A percentile compares a stretch with the other conserved stretches of the same genome.
These are phyloP conservation scores for Arrhamphus sclerolepis DNA, from an alignment of 2,797 vertebrate species.

Conservation along the genomic window DNA sequence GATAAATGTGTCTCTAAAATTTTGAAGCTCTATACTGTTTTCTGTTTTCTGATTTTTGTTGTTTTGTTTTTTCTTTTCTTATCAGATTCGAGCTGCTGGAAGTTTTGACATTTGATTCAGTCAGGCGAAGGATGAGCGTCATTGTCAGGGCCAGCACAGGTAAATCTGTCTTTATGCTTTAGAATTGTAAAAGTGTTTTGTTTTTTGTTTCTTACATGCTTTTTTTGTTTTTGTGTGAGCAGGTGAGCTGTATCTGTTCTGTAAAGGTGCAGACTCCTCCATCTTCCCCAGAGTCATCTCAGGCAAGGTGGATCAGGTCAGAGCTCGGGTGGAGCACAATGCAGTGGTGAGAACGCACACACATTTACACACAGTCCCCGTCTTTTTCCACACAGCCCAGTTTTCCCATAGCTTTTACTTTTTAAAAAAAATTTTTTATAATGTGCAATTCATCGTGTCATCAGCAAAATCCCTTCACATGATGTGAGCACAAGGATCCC, in stretches of 20 bases:
- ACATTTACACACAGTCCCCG: too few relatives aligned
- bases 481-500: too few relatives aligned
- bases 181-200: not conserved
- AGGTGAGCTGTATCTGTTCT: conserved; percentile 94
- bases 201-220: not conserved
- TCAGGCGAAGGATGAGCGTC: conserved; percentile 95
- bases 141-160: conserved; percentile 88
- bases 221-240: conserved; percentile 16
- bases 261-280: conserved; percentile 97
- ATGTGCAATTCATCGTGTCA: too few relatives aligned
- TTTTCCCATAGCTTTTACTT: too few relatives aligned
- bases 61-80: conserved; percentile 1
- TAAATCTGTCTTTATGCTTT: conserved; percentile 51
- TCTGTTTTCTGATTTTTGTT: too few relatives aligned
- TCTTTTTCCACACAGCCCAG: too few relatives aligned
- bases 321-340: conserved; percentile 90
- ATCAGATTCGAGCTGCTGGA: conserved; percentile 91
- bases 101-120: conserved; percentile 93
- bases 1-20: too few relatives aligned
- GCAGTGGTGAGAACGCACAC: conserved; percentile 89
- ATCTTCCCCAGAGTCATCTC: conserved; percentile 94
- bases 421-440: too few relatives aligned
- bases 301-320: conserved; percentile 93
- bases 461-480: too few relatives aligned
- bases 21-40: too few relatives aligned